Base-by-base conservation (phyloP, 2,797 vertebrate genomes). In the Pangasius larnaudii region DNA sequence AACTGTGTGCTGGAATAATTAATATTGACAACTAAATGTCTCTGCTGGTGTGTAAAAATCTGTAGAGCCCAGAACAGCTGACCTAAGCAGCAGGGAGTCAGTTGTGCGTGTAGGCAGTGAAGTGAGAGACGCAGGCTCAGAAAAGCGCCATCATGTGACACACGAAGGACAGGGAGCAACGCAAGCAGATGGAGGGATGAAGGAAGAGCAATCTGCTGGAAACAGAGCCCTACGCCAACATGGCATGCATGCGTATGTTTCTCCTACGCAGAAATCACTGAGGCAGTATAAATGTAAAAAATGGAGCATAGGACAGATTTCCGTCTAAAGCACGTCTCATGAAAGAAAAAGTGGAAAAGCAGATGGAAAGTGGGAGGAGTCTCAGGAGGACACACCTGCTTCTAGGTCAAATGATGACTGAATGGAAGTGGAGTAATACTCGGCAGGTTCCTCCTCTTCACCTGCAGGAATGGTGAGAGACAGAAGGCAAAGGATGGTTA, bases 171-270 rank as follows among this genome's bases (percentile, higher is more conserved):
- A 85, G 74, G 75, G 87, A 88, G 53, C 33, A 83, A 87, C 36
- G 89, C 83, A 90, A 91, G 93, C 94, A 96, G 94, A 95, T 94
- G 93, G 93, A 86, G 86, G 87, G 84, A 79, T 90, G 90, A 88
- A 94, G 91, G 91, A 95, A 95, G 92, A 91, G 86, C 46, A 90
- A 93, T 89, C 93, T 86, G 91, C 83, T 84, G 90, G 92, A 89
- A 90, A 88, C 88, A 90, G 56, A 51, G 51, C 1, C 46, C 33
- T 63, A 39, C 91, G 93, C 93, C 93, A 95, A 92, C 24, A 65
- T 87, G 90, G 88, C 11, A 42, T 39, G 74, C 13, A 9, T 27
- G 53, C 24, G 22, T 49, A 56, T 86, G 58, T 72, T 36, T 78
- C 69, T 83, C 83, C 61, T 53, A 84, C 61, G 33, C 61, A 65